Conservation (phyloP, 2,797 vertebrate species). For the Anableps anableps region DNA sequence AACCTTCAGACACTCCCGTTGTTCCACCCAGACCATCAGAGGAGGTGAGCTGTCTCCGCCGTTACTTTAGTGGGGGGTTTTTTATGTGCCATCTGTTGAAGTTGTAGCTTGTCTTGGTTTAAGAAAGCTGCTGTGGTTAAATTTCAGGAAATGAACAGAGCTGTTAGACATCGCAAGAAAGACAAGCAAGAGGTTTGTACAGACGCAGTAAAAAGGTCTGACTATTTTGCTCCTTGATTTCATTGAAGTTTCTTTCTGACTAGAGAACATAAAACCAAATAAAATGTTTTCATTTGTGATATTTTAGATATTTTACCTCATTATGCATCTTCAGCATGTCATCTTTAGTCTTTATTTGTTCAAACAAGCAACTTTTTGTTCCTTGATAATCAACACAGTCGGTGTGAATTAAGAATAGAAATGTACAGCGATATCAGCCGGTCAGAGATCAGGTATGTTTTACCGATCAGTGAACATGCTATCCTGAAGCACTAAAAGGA, state of each 20-base stretch:
- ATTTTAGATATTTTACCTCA: neutral
- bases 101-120: conserved; percentile 1
- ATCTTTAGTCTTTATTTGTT: neutral
- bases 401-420: neutral
- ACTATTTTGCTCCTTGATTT: neutral
- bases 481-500: no score
- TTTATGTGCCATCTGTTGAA: neutral
- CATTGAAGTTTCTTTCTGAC: neutral
- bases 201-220: neutral
- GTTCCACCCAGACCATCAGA: conserved; percentile 39
- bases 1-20: conserved; percentile 17
- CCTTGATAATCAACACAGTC: neutral
- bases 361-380: neutral
- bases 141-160: conserved; percentile 60
- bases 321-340: neutral
- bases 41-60: conserved; percentile 41
- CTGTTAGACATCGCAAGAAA: conserved; percentile 20
- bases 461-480: no score
- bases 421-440: neutral
- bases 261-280: neutral
- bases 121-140: conserved; percentile 19
- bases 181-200: conserved; percentile 43
- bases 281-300: neutral
- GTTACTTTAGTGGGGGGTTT: neutral
- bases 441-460: neutral